Percentiles rank a stretch among this genome's conserved stretches.
phyloP scores from a whole-genome alignment of 2,113 vertebrate genomes.

The Octodon degus region DNA sequence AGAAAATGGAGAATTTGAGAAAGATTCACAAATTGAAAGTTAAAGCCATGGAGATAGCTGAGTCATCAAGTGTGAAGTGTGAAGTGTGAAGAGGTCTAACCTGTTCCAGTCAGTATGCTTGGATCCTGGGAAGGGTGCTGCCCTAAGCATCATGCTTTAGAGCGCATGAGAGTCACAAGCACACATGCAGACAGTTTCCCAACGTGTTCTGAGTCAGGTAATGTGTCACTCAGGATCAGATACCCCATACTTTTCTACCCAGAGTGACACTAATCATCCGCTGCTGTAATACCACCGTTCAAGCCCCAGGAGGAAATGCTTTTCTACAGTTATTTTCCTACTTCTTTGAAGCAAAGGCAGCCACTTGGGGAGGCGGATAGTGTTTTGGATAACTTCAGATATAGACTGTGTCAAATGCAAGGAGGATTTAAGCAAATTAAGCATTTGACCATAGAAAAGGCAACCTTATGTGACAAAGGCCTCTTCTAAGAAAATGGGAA shows the following conservation, averaged over 20 bases:
- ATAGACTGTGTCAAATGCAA: neutral
- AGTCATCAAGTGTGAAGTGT: neutral
- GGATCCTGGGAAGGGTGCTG: neutral
- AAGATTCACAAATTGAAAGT: neutral
- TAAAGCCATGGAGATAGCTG: neutral
- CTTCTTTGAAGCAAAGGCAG: neutral
- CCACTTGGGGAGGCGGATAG: neutral
- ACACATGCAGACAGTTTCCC: neutral
- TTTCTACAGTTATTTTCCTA: neutral
- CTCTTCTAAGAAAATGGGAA: conserved; percentile 12
- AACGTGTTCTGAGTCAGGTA: neutral
- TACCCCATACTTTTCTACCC: neutral
- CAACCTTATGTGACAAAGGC: conserved; percentile 50
- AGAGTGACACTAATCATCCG: neutral
- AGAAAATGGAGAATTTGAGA: neutral
- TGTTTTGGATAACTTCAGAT: neutral
- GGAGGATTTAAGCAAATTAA: conserved; percentile 11
- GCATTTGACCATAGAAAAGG: conserved; percentile 32
- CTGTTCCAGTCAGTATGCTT: neutral
- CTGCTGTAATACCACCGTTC: neutral
- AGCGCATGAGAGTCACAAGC: neutral
- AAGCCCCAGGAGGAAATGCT: neutral
- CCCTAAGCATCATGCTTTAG: neutral
- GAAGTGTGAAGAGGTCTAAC: neutral
- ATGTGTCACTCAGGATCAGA: neutral